phyloP scores from a whole-genome alignment of 2,888 invertebrate species.

The Plagodis pulveraria region DNA sequence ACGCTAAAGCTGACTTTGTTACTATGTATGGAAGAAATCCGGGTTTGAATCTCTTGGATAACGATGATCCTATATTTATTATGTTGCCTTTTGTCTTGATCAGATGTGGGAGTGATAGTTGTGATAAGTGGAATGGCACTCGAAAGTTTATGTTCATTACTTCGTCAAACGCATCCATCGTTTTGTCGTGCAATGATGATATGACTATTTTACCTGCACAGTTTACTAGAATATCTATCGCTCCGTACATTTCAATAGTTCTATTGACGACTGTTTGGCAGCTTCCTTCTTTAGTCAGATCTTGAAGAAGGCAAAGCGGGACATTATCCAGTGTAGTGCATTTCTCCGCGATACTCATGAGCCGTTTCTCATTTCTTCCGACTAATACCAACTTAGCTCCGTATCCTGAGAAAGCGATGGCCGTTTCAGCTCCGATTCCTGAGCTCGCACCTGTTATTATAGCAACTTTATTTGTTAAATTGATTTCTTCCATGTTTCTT shows the following conservation, averaged over 20 bases:
- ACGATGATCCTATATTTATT: conserved; percentile 54
- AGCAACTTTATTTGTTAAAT: conserved; percentile 56
- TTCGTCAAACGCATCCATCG: conserved; percentile 54
- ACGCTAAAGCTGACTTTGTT: conserved; percentile 53
- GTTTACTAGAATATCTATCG: conserved; percentile 57
- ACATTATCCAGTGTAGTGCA: conserved; percentile 41
- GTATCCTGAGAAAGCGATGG: conserved; percentile 47
- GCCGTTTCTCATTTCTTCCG: conserved; percentile 51
- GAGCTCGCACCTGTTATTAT: conserved; percentile 64
- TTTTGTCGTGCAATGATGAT: conserved; percentile 50
- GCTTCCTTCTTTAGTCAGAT: conserved; percentile 48
- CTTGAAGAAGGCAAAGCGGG: conserved; percentile 47
- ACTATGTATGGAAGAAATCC: conserved; percentile 53
- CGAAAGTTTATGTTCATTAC: conserved; percentile 58
- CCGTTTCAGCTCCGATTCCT: conserved; percentile 59
- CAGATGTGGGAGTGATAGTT: conserved; percentile 54
- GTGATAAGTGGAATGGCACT: conserved; percentile 54
- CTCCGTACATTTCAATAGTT: conserved; percentile 54
- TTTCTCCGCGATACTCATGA: conserved; percentile 46
- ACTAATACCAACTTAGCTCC: conserved; percentile 53
- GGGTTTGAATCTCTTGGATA: conserved; percentile 47
- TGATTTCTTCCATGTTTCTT: conserved; percentile 45
- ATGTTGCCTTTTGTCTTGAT: conserved; percentile 60
- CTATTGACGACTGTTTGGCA: conserved; percentile 51
- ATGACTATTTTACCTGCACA: conserved; percentile 51